These are phyloP conservation scores for Myanophis thanlyinensis DNA, from an alignment of 2,113 vertebrate genomes.

Conservation along the genomic window DNA sequence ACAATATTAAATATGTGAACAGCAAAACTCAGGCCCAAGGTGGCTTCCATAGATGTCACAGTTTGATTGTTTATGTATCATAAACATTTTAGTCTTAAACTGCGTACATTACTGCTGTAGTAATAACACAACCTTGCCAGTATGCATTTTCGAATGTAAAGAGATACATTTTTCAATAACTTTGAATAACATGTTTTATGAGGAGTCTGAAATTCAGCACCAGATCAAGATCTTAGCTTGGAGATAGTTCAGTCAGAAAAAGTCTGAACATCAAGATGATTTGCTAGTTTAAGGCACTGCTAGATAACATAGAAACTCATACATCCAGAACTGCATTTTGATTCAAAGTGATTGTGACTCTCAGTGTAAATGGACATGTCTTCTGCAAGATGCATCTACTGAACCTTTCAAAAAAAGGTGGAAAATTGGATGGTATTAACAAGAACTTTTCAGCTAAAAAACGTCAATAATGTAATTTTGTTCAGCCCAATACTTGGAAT, in stretches of 20 bases:
- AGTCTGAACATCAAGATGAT: constrained; percentile 45
- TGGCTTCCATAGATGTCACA: constrained; percentile 1
- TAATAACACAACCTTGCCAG: constrained; percentile 4
- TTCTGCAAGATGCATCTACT: constrained; percentile 77
- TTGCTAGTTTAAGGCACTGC: constrained; percentile 52
- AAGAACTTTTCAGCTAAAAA: constrained; percentile 72
- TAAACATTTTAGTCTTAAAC: constrained; percentile 16
- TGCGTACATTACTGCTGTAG: constrained; percentile 3
- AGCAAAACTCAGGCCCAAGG: neutral
- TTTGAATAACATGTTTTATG: constrained; percentile 48
- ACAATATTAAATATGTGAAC: neutral
- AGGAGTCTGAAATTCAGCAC: constrained; percentile 59
- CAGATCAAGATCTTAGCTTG: constrained; percentile 66
- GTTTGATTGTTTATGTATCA: neutral
- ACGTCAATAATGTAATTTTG: constrained; percentile 77
- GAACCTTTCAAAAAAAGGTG: constrained; percentile 75
- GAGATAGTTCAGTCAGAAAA: constrained; percentile 65
- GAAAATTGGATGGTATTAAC: constrained; percentile 79
- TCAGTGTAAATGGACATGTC: constrained; percentile 72
- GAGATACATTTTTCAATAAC: constrained; percentile 26
- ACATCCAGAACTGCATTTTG: constrained; percentile 57
- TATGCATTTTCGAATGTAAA: constrained; percentile 39
- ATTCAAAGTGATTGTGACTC: constrained; percentile 73
- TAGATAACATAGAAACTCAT: constrained; percentile 59
- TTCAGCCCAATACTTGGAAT: constrained; percentile 69